phyloP scores from a whole-genome alignment of 2,888 invertebrate species.

The Caradrina clavipalpis region DNA sequence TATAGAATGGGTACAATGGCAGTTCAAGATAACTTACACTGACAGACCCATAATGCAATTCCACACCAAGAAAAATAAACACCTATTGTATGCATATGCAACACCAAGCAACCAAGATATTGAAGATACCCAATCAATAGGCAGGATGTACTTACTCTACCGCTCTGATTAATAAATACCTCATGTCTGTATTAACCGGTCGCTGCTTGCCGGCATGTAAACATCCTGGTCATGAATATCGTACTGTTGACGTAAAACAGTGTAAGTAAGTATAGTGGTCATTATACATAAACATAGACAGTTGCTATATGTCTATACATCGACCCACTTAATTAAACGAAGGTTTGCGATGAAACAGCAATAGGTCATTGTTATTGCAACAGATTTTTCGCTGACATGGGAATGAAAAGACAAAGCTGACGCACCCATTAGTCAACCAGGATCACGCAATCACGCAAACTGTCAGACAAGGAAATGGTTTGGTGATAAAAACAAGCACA shows the following conservation, averaged over 20 bases:
- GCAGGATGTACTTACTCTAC: neutral
- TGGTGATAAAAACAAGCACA: neutral
- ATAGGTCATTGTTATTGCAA: slow-evolving; percentile 11
- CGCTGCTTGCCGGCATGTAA: slow-evolving; percentile 39
- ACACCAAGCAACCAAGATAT: neutral
- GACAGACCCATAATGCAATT: neutral
- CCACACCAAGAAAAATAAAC: neutral
- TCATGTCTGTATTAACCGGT: slow-evolving; percentile 27
- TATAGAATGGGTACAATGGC: too few species aligned
- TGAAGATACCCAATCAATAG: slow-evolving; percentile 14
- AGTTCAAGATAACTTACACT: neutral
- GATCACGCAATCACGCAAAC: slow-evolving; percentile 52
- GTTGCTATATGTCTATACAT: neutral
- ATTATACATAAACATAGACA: slow-evolving; percentile 13
- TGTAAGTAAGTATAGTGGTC: slow-evolving; percentile 21
- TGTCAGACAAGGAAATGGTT: slow-evolving; percentile 19
- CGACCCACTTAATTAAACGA: slow-evolving; percentile 25
- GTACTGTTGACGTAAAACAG: slow-evolving; percentile 45
- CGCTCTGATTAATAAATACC: slow-evolving; percentile 40
- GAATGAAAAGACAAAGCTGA: slow-evolving; percentile 27
- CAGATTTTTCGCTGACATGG: slow-evolving; percentile 16
- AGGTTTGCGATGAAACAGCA: slow-evolving; percentile 20
- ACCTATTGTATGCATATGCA: neutral
- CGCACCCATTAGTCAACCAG: slow-evolving; percentile 18
- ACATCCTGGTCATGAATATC: slow-evolving; percentile 61